Percentiles rank a stretch among this genome's conserved stretches.
phyloP scores from a whole-genome alignment of 1,140 invertebrate species.

The Battus philenor region DNA sequence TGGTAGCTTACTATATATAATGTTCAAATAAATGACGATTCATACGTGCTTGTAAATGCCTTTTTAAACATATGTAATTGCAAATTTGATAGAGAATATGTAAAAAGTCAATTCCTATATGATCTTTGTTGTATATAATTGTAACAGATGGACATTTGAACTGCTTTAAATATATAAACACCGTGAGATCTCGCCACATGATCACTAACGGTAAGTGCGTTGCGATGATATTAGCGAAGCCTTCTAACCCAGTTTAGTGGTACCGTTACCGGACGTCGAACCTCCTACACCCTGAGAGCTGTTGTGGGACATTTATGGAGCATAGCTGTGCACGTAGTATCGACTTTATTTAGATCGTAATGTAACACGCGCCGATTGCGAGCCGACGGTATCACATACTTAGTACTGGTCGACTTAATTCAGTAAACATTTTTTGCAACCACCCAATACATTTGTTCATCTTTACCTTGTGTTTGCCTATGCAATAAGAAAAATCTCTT shows the following conservation, averaged over 20 bases:
- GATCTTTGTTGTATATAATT: not conserved
- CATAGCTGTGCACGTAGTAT: not conserved
- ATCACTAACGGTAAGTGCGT: constrained; percentile 48
- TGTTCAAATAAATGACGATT: not conserved
- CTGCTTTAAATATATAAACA: constrained; percentile 17
- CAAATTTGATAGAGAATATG: not conserved
- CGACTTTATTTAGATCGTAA: constrained; percentile 2
- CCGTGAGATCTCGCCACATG: constrained; percentile 34
- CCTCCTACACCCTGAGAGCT: constrained; percentile 28
- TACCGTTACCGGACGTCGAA: constrained; percentile 57
- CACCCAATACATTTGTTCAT: too few species aligned
- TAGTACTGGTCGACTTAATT: too few species aligned
- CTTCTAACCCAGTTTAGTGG: constrained; percentile 51
- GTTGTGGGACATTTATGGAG: constrained; percentile 24
- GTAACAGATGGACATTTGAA: constrained; percentile 10
- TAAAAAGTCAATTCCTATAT: not conserved
- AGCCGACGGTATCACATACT: too few species aligned
- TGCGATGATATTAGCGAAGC: constrained; percentile 61
- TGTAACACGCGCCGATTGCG: too few species aligned
- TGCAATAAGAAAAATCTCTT: too few species aligned
- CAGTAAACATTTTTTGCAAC: too few species aligned
- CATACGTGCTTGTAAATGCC: not conserved
- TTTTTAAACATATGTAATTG: not conserved
- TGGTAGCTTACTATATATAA: not conserved
- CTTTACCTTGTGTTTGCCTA: too few species aligned